phyloP scores from a whole-genome alignment of 2,888 invertebrate species.

The Myopa tessellatipennis region DNA sequence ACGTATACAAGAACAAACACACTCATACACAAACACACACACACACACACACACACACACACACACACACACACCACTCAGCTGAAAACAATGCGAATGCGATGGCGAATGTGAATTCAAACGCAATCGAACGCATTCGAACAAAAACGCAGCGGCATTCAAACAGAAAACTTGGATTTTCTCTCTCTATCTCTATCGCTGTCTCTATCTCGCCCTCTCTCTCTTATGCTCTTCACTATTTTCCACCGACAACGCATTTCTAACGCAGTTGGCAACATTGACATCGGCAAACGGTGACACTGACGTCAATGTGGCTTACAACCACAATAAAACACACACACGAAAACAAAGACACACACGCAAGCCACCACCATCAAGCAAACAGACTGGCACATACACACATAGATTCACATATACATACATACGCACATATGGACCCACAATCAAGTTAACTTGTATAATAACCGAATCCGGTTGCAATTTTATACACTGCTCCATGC shows the following conservation, averaged over 20 bases:
- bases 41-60: background rate
- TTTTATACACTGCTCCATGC: conserved; percentile 5
- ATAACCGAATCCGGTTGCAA: conserved; percentile 5
- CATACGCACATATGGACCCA: conserved; percentile 15
- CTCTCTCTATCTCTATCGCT: background rate
- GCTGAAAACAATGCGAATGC: conserved; percentile 18
- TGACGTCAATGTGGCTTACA: conserved; percentile 32
- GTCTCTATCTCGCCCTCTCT: background rate
- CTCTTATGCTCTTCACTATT: background rate
- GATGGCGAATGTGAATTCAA: conserved; percentile 24
- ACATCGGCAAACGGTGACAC: conserved; percentile 18
- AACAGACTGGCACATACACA: conserved; percentile 19
- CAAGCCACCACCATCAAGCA: background rate
- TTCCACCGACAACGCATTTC: background rate
- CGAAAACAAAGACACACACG: conserved; percentile 20
- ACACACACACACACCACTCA: background rate
- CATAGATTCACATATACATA: background rate
- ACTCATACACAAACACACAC: background rate
- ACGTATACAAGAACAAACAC: conserved; percentile 45
- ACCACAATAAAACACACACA: conserved; percentile 26
- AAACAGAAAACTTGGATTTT: background rate
- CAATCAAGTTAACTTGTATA: background rate
- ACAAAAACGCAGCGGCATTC: conserved; percentile 28
- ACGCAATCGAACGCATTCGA: conserved; percentile 28
- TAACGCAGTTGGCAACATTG: conserved; percentile 31